Conservation (phyloP, 2,888 invertebrate species). For the Caenorhabditis virilis region DNA sequence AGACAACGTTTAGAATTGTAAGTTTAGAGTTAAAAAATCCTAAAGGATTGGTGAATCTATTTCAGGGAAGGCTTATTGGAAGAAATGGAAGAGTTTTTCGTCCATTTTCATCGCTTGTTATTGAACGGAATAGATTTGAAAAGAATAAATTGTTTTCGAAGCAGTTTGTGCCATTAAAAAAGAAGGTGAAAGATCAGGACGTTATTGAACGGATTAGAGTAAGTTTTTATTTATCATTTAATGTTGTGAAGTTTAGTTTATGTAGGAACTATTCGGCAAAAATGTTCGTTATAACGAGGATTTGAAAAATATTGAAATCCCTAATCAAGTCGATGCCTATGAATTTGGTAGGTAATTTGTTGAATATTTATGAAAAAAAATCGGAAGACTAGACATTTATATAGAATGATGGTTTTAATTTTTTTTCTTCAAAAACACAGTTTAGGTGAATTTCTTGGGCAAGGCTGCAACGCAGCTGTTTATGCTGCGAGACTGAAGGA, state of each 20-base stretch:
- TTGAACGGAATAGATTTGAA: constrained; percentile 33
- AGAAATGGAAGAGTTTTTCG: constrained; percentile 37
- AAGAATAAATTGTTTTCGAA: constrained; percentile 9
- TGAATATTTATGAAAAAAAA: too few relatives aligned
- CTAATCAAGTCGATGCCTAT: constrained; percentile 55
- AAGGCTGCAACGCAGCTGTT: constrained; percentile 66
- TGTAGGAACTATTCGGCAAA: constrained; percentile 47
- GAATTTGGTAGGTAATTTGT: constrained; percentile 64
- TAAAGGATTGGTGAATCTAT: not conserved
- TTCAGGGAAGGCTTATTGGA: constrained; percentile 33
- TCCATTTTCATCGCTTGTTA: constrained; percentile 44
- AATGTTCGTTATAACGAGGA: constrained; percentile 60
- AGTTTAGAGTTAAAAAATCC: not conserved
- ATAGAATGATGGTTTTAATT: not conserved
- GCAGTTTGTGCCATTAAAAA: constrained; percentile 13
- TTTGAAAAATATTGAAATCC: constrained; percentile 41
- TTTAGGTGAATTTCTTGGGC: constrained; percentile 61
- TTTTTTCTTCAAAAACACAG: not conserved
- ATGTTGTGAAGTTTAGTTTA: too few relatives aligned
- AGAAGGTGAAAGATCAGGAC: constrained; percentile 18
- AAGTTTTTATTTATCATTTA: constrained; percentile 3
- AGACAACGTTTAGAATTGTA: constrained; percentile 12
- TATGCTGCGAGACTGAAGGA: constrained; percentile 50
- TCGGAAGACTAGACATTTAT: too few relatives aligned
- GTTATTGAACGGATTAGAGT: constrained; percentile 46